A percentile compares a stretch with the other conserved stretches of the same genome.
These are phyloP conservation scores for Troides helena DNA, from an alignment of 2,888 invertebrate species.

Conservation along the genomic window DNA sequence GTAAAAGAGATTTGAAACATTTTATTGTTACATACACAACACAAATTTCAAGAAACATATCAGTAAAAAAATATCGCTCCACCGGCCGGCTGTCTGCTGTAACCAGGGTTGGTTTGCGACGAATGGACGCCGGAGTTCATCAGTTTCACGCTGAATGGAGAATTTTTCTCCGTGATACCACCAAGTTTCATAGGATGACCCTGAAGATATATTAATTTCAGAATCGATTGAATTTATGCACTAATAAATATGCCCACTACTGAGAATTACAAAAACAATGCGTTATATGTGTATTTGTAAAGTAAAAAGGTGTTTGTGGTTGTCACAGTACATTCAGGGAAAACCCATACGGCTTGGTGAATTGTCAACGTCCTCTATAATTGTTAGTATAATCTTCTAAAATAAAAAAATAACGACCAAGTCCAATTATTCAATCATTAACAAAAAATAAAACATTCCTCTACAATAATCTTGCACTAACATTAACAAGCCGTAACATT, in stretches of 20 bases:
- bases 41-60: constrained; percentile 22
- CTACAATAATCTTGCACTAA: too few species aligned
- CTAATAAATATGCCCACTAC: not conserved
- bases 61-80: constrained; percentile 85
- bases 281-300: not conserved
- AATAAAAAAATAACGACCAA: too few species aligned
- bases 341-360: too few species aligned
- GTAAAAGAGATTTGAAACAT: not conserved
- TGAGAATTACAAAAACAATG: too few species aligned
- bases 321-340: too few species aligned
- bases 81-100: constrained; percentile 87
- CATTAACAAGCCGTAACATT: too few species aligned
- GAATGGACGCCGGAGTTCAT: constrained; percentile 91
- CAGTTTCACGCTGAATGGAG: constrained; percentile 87
- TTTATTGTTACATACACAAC: not conserved
- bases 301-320: too few species aligned
- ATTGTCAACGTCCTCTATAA: too few species aligned
- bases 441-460: too few species aligned
- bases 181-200: constrained; percentile 81
- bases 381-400: too few species aligned
- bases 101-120: constrained; percentile 90
- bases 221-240: not conserved
- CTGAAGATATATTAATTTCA: constrained; percentile 47
- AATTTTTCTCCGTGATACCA: constrained; percentile 82
- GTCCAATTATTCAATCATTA: too few species aligned